phyloP scores from a whole-genome alignment of 2,888 invertebrate genomes.

The Leptopilina drosophilae region DNA sequence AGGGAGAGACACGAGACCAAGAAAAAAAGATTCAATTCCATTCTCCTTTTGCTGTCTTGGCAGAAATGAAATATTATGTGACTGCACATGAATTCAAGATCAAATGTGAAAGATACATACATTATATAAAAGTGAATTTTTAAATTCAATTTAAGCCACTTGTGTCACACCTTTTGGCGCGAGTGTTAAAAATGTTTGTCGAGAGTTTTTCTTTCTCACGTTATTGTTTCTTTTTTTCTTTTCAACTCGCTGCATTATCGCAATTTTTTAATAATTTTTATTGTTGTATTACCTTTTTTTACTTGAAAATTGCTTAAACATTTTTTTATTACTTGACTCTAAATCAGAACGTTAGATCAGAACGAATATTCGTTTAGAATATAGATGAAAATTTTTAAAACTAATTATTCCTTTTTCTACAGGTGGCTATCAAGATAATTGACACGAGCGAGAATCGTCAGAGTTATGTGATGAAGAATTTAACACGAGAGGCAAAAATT shows the following conservation, averaged over 20 bases:
- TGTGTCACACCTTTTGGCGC: neutral
- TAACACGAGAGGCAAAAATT: constrained; percentile 85
- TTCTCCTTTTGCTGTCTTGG: constrained; percentile 20
- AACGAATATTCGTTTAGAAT: too few relatives aligned
- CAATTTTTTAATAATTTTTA: too few relatives aligned
- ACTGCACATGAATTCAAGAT: constrained; percentile 26
- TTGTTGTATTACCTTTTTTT: too few relatives aligned
- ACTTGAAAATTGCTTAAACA: too few relatives aligned
- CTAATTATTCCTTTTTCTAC: constrained; percentile 59
- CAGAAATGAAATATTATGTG: constrained; percentile 37
- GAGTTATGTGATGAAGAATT: constrained; percentile 84
- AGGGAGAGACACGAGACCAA: constrained; percentile 37
- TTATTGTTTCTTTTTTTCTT: neutral
- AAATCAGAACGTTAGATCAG: too few relatives aligned
- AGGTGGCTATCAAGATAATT: constrained; percentile 88
- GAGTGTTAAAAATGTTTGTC: constrained; percentile 45
- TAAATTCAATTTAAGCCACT: constrained; percentile 3
- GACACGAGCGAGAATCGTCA: constrained; percentile 85
- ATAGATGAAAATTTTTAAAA: too few relatives aligned
- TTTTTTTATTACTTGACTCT: too few relatives aligned
- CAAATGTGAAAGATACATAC: constrained; percentile 20
- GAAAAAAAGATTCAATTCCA: constrained; percentile 39
- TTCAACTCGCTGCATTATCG: neutral
- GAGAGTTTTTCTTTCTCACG: neutral
- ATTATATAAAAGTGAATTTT: constrained; percentile 8